Evolutionary conservation across 1,140 invertebrate species (phyloP), one percentile per base, ranked within the genome.

Genomic region (Caerostris extrusa): DNA sequence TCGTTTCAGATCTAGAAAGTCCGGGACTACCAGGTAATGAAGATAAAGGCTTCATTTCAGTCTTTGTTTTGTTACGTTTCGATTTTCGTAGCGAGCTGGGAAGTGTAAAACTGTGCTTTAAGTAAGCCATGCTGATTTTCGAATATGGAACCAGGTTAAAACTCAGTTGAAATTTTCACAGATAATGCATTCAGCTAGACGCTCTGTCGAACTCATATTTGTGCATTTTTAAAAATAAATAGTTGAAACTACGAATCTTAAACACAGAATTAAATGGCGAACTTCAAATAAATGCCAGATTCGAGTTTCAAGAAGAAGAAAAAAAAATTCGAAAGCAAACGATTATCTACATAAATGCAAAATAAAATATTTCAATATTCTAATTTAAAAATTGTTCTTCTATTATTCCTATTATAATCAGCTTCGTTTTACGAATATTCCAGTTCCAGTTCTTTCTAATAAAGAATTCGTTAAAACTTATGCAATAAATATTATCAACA

Each of bases 21-120:
- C 88, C 53, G 3, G 93, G 89, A 7, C 90, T 91, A 14, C 93
- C 89, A 61, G 93, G 89, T 19, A 91, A 64, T 5, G 94, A 90
- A 3, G 77, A 81, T 71, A 93, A 53, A 53, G 81, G 87, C 10
- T 17, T 53, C 12, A 89, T 56, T 12, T 67, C 57, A 61, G 17
- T 17, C 34, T 93, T 91, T 85, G 58, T 61, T 53, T 92, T 89
- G 56, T 94, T 93, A n/a, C 61, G 19, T 55, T 93, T 92, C 7
- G 93, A 94, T 81, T 94, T 94, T 3, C 93, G 81, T 19, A 91
- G 19, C 56, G 93, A 91, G 61, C 94, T 93, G 3, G 94, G 94
- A 60, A 95, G 64, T 6, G 94, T 95, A 55, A 95, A 95, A 81
- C 94, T 95, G 12, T 95, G 69, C 61, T 91, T 56, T 19, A 95